Evolutionary conservation across 2,113 vertebrate genomes (phyloP).

Genomic region (Thunnus thynnus): DNA sequence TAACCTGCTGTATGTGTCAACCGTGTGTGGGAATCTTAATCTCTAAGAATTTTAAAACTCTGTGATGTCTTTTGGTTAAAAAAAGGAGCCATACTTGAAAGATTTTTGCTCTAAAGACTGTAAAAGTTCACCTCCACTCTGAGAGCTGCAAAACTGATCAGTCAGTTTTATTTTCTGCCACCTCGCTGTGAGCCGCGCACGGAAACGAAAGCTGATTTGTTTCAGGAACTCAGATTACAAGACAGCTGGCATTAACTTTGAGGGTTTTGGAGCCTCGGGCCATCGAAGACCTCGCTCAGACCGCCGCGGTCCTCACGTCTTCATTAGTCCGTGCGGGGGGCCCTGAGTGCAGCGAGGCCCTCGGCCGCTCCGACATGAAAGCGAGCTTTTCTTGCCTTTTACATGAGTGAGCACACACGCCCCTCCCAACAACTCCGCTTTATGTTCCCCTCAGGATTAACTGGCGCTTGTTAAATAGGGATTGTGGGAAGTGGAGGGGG

Average conservation of each 20-base stretch:
- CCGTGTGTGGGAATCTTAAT: no score
- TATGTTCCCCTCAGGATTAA: conserved; percentile 74
- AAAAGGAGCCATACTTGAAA: no score
- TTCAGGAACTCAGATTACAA: conserved; percentile 17
- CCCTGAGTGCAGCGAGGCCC: conserved; percentile 17
- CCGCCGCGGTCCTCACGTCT: conserved; percentile 17
- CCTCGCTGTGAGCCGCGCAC: neutral
- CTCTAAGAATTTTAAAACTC: no score
- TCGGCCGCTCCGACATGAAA: conserved; percentile 62
- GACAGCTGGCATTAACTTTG: conserved; percentile 40
- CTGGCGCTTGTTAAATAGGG: conserved; percentile 73
- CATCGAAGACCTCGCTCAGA: neutral
- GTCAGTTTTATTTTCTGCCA: conserved; percentile 16
- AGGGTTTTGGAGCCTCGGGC: conserved; percentile 23
- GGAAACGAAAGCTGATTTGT: neutral
- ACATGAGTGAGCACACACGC: conserved; percentile 30
- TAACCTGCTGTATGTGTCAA: no score
- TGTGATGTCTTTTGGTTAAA: no score
- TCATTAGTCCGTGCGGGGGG: conserved; percentile 12
- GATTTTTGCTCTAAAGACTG: no score
- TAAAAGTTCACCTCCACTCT: neutral
- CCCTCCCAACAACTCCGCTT: conserved; percentile 44
- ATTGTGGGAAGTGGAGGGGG: conserved; percentile 58
- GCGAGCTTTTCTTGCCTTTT: conserved; percentile 46
- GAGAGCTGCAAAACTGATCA: conserved; percentile 31